Percentiles rank a stretch among this genome's conserved stretches.
phyloP scores from a whole-genome alignment of 2,797 vertebrate genomes.

The Gadopsis marmoratus region DNA sequence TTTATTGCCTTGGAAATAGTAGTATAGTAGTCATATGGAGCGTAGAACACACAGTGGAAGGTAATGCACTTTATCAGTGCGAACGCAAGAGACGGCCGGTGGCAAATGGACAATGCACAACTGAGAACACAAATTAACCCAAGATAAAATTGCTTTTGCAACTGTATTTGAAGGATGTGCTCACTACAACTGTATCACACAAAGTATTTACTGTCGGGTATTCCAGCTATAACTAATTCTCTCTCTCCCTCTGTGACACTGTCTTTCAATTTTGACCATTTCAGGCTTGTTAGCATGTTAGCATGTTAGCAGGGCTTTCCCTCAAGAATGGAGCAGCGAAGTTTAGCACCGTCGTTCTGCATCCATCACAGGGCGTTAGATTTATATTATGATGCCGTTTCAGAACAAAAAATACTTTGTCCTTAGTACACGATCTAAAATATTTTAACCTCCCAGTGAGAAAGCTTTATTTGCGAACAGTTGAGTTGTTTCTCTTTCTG shows the following conservation, averaged over 20 bases:
- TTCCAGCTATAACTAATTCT: neutral
- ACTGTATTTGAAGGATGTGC: neutral
- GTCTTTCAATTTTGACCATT: neutral
- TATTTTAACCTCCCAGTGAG: neutral
- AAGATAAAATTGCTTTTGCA: neutral
- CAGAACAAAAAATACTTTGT: neutral
- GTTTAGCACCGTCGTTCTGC: neutral
- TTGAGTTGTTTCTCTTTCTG: constrained; percentile 48
- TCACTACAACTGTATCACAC: neutral
- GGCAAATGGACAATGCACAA: neutral
- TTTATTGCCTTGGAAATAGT: no score
- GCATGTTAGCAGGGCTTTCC: neutral
- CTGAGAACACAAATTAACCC: neutral
- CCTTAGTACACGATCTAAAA: neutral
- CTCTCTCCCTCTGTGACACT: neutral
- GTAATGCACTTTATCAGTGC: neutral
- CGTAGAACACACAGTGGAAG: neutral
- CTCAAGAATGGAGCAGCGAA: no score
- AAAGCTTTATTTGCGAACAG: neutral
- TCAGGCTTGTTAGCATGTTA: neutral
- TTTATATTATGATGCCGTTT: neutral
- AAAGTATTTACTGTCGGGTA: neutral
- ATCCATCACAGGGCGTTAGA: neutral
- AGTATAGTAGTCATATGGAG: no score
- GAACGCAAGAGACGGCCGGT: neutral